Base-by-base conservation (phyloP, 2,888 invertebrate genomes). In the Steinernema scapterisci region DNA sequence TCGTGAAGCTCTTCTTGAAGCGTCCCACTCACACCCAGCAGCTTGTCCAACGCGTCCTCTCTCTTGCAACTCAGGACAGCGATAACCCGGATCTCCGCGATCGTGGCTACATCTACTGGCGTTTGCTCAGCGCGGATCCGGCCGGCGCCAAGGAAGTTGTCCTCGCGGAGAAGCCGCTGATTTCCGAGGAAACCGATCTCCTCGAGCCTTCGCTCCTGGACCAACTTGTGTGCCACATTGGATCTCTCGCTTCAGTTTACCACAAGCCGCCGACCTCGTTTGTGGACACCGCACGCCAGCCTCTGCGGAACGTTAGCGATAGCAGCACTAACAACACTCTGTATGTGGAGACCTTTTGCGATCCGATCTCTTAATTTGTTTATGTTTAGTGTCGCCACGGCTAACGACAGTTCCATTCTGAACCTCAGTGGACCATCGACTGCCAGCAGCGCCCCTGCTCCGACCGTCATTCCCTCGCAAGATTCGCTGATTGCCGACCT, bases 131-230 rank as follows among this genome's bases (percentile, higher is more conserved):
- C 46, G 99, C 99, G 0, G 99, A 99, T 90, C 99, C 99, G 0
- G 97, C 95, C 5, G 99, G 99, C 0, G 99, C 99, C 25, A 99
- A 99, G 88, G 97, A 99, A 89, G 97, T 99, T 45, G 97, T 99
- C 0, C 90, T 99, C 70, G 97, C 99, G 0, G 99, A 99, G 89
- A 99, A 99, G 88, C 99, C 99, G 0, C 91, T 99, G 73, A 99
- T 99, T 88, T 96, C 96, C 0, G 99, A 99, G 89, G 99, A 99
- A 90, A 99, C 97, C 0, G 99, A 99, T 90, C 90, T 97, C 56
- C 89, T 99, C 81, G 99, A 99, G 88, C 99, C 99, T 0, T 97
- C 97, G 0, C 90, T 99, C 52, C 90, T 99, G 78, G 97, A 99
- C 89, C 99, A 99, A 89, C 91, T 99, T 75, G 97, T 97, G 87